Evolutionary conservation across 2,113 vertebrate species (phyloP), one percentile per base, ranked within the genome.

Genomic region (Oncorhynchus gorbuscha): DNA sequence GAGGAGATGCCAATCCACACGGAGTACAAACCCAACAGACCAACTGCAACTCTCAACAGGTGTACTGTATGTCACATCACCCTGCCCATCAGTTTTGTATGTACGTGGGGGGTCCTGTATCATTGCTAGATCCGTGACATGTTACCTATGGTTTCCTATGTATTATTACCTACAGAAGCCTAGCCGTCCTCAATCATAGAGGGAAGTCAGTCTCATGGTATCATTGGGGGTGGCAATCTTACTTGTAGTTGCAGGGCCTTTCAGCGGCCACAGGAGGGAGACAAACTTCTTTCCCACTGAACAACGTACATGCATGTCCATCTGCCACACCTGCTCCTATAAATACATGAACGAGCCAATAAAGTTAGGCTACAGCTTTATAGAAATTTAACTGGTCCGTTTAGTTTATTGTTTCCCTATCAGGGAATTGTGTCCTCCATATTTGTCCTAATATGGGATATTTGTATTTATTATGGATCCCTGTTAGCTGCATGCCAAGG

Each of bases 1-100:
- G 89, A 0, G 93, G 92, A 13, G 93, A 97, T 85, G 30, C 30
- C 1, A 90, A 85, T 82, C 87, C 85, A 0, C 69, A 39, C 6
- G 72, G 32, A 16, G 45, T 73, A 4, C 62, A n/a, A 6, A 7
- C 49, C 12, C 12, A 65, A 13, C 65, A 18, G 65, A 18, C 26
- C 83, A 73, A 26, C 26, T 24, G 30, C 30, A 32, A 30, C 30
- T 32, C 4, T 16, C 14, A 79, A 55, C 83, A 3, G 9, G 20
- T 69, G 3, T 39, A 28, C 8, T 32, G 86, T 89, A 65, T 85
- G 85, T 81, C 26, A 4, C 35, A n/a, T 58, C n/a, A 22, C 20
- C 48, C 73, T 16, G 67, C 58, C 18, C 14, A 39, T 39, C 35
- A 39, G 35, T 39, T 39, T 8, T 39, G 35, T 8, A 39, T 39